Percentiles rank a stretch among this genome's conserved stretches.
Conservation (phyloP, 2,797 vertebrate species). For the Myiothlypis chrysogaster region DNA sequence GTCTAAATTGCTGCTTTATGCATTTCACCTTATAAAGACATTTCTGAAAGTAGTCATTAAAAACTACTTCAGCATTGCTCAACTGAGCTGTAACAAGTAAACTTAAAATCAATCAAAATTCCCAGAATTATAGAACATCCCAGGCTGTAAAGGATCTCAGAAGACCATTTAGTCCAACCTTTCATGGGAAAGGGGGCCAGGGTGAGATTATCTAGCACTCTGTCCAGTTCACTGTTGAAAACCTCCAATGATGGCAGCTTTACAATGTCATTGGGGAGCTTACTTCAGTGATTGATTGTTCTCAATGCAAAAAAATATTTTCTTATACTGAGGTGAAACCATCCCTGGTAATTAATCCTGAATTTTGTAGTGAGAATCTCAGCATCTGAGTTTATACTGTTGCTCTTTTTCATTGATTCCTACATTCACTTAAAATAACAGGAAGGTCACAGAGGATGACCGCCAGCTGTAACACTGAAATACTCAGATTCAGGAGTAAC, state of each 20-base stretch:
- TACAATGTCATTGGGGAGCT: accelerated
- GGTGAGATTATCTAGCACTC: background rate
- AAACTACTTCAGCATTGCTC: background rate
- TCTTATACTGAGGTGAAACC: background rate
- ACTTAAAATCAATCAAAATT: background rate
- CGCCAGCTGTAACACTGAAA: background rate
- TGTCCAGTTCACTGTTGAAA: background rate
- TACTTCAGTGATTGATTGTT: background rate
- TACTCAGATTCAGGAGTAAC: background rate
- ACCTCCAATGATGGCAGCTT: background rate
- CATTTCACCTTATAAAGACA: background rate
- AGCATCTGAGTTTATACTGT: background rate
- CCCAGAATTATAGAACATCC: background rate
- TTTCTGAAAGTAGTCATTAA: background rate
- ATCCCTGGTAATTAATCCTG: background rate
- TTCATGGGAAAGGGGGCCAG: background rate
- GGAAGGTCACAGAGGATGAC: background rate
- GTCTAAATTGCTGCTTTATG: background rate
- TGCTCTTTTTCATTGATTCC: background rate
- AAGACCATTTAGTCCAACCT: background rate
- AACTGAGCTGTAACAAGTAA: background rate
- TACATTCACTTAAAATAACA: background rate
- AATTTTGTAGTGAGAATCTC: background rate
- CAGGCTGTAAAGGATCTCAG: background rate
- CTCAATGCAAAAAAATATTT: background rate